phyloP scores from a whole-genome alignment of 2,113 vertebrate genomes.

The Vulpes ferrilata region DNA sequence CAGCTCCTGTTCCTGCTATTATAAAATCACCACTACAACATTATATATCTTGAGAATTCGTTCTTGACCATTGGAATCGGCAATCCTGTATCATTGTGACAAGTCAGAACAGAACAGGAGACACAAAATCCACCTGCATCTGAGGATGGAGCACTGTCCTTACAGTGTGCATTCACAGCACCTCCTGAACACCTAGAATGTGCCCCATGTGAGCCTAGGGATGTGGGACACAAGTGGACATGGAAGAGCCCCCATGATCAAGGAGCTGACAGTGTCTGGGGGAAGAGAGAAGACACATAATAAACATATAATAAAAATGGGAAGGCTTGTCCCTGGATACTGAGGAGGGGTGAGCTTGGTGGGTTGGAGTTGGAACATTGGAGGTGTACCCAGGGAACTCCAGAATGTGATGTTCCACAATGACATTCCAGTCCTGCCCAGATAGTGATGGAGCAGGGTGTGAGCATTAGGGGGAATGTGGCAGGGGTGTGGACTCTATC shows the following conservation, averaged over 20 bases:
- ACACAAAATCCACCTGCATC: too few relatives aligned
- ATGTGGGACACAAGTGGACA: not conserved
- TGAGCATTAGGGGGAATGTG: too few relatives aligned
- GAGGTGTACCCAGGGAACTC: too few relatives aligned
- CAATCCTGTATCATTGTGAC: not conserved
- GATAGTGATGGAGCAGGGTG: fast-evolving
- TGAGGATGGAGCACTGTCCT: not conserved
- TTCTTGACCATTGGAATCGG: too few relatives aligned
- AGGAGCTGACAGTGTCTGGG: not conserved
- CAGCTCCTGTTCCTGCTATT: too few relatives aligned
- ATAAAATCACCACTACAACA: too few relatives aligned
- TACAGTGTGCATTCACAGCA: not conserved
- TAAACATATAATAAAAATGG: not conserved
- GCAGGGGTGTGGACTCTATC: too few relatives aligned
- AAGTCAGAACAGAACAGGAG: not conserved
- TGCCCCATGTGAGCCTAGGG: not conserved
- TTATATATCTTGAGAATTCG: too few relatives aligned
- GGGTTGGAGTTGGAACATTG: too few relatives aligned
- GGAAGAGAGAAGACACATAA: not conserved
- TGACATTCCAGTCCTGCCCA: too few relatives aligned
- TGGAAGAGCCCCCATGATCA: not conserved
- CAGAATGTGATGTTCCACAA: too few relatives aligned
- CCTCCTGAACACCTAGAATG: not conserved
- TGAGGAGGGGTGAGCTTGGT: too few relatives aligned
- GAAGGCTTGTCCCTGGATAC: not conserved